phyloP scores from a whole-genome alignment of 1,140 invertebrate genomes.

The Prorops nasuta region DNA sequence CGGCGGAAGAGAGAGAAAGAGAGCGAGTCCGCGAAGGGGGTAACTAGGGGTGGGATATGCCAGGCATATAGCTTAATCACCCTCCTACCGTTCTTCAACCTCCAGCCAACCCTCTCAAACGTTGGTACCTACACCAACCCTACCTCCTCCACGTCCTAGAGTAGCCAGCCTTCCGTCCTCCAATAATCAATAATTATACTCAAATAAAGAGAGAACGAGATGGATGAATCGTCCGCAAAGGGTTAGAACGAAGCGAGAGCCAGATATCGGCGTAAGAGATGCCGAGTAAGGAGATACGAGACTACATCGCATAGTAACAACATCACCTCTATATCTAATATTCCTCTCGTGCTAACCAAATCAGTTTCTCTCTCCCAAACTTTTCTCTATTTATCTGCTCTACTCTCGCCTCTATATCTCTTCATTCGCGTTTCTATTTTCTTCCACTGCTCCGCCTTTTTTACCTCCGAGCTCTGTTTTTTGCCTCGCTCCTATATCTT shows the following conservation, averaged over 20 bases:
- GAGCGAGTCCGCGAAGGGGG: constrained; percentile 2
- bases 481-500: constrained; percentile 24
- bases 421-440: constrained; percentile 28
- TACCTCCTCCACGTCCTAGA: constrained; percentile 47
- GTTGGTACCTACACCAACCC: constrained; percentile 44
- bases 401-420: constrained; percentile 9
- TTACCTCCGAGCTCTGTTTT: constrained; percentile 34
- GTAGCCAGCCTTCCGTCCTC: constrained; percentile 53
- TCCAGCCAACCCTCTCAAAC: constrained; percentile 47
- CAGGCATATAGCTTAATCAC: constrained; percentile 57
- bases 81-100: constrained; percentile 52
- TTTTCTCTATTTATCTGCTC: constrained; percentile 2
- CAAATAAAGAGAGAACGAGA: constrained; percentile 54
- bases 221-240: constrained; percentile 50
- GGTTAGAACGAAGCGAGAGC: constrained; percentile 42
- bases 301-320: constrained; percentile 30
- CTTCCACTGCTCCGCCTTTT: constrained; percentile 22
- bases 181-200: constrained; percentile 59
- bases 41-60: constrained; percentile 43
- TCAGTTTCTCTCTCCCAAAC: no score
- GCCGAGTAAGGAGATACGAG: constrained; percentile 32
- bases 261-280: constrained; percentile 43
- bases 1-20: constrained; percentile 10
- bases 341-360: constrained; percentile 19
- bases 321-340: constrained; percentile 27